Percentiles rank a stretch among this genome's conserved stretches.
Evolutionary conservation across 2,797 vertebrate species (phyloP).

Genomic region (Apogon talboti): DNA sequence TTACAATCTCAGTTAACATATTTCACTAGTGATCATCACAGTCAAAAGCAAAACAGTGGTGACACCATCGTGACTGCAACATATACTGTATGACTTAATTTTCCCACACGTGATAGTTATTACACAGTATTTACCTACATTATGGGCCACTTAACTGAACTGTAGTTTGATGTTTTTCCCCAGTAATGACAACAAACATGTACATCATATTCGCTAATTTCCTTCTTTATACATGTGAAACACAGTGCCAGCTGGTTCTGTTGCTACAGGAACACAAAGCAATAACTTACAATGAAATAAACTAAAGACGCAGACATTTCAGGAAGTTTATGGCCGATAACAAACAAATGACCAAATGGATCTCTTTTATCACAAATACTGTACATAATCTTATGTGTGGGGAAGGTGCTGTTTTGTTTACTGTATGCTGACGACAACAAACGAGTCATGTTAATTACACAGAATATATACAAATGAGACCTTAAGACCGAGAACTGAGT

Average conservation of each 20-base stretch:
- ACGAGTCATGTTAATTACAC: conserved; percentile 63
- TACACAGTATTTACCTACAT: conserved; percentile 10
- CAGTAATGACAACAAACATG: conserved; percentile 17
- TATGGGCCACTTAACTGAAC: not conserved
- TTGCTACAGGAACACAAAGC: conserved; percentile 72
- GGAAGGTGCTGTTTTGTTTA: conserved; percentile 58
- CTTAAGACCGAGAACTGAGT: conserved; percentile 47
- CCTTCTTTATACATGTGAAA: conserved; percentile 72
- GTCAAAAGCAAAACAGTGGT: conserved; percentile 68
- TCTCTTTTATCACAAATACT: conserved; percentile 43
- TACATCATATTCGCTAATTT: conserved; percentile 22
- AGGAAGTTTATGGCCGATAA: conserved; percentile 26
- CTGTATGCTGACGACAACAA: conserved; percentile 45
- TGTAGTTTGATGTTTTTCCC: not conserved
- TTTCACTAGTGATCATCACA: conserved; percentile 64
- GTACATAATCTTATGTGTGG: conserved; percentile 46
- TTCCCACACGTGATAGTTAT: not conserved
- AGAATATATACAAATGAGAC: conserved; percentile 76
- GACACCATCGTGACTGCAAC: conserved; percentile 48
- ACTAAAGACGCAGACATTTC: conserved; percentile 41
- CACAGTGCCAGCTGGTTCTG: conserved; percentile 86
- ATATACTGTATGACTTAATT: not conserved
- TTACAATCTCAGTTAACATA: conserved; percentile 34
- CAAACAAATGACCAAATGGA: conserved; percentile 32
- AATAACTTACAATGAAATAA: conserved; percentile 76